A percentile compares a stretch with the other conserved stretches of the same genome.
Evolutionary conservation across 2,797 vertebrate genomes (phyloP).

Genomic region (Poliocrania exsul): DNA sequence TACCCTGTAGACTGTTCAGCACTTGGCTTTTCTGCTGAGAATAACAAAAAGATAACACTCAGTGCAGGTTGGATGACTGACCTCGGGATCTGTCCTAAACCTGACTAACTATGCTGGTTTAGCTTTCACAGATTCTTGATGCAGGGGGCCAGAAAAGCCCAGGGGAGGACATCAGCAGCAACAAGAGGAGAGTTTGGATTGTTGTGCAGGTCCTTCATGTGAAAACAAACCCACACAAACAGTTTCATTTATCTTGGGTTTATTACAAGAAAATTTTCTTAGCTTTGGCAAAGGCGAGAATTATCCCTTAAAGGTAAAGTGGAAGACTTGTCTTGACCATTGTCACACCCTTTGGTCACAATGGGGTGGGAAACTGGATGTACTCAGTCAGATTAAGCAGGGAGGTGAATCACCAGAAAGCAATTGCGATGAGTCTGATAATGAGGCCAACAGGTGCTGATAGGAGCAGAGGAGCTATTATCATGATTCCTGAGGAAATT

Average conservation of each 20-base stretch:
- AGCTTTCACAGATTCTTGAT: background rate
- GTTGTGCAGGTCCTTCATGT: background rate
- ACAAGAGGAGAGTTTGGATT: background rate
- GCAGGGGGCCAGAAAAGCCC: background rate
- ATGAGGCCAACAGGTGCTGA: background rate
- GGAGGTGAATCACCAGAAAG: background rate
- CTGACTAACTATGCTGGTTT: background rate
- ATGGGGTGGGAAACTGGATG: background rate
- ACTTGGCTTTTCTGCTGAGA: background rate
- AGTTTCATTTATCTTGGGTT: background rate
- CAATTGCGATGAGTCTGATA: background rate
- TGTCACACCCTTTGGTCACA: background rate
- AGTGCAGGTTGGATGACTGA: background rate
- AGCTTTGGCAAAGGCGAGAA: background rate
- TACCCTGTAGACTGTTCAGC: background rate
- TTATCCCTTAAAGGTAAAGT: background rate
- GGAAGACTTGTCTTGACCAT: background rate
- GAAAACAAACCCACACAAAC: background rate
- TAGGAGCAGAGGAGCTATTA: background rate
- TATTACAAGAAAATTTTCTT: background rate
- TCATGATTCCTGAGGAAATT: background rate
- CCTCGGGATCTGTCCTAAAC: background rate
- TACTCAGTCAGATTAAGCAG: background rate
- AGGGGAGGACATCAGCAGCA: background rate
- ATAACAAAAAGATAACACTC: background rate